phyloP scores from a whole-genome alignment of 2,888 invertebrate genomes.

The Flexamia atlantica region DNA sequence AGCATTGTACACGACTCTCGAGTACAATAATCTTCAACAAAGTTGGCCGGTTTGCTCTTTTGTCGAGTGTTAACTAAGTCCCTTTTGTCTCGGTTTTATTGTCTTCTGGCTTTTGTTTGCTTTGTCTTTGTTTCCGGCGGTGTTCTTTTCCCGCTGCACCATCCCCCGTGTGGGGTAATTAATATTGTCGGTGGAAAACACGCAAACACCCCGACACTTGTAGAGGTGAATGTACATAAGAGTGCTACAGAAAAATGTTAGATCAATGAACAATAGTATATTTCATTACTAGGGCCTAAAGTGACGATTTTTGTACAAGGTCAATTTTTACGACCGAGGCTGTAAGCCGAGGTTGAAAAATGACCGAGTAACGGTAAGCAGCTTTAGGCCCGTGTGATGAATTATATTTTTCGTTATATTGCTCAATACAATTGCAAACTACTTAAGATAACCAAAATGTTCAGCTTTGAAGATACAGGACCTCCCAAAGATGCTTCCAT shows the following conservation, averaged over 20 bases:
- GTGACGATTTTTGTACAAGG: too few relatives aligned
- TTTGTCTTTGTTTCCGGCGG: conserved; percentile 56
- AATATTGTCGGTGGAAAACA: conserved; percentile 22
- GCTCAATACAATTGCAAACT: too few relatives aligned
- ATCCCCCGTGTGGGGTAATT: conserved; percentile 31
- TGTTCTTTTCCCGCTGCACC: conserved; percentile 49
- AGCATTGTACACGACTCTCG: conserved; percentile 43
- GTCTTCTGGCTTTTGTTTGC: conserved; percentile 56
- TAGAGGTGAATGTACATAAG: not conserved
- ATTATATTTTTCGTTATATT: too few relatives aligned
- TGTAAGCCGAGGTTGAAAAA: too few relatives aligned
- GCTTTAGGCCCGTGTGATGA: too few relatives aligned
- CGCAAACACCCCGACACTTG: not conserved
- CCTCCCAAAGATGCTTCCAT: too few relatives aligned
- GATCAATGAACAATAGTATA: too few relatives aligned
- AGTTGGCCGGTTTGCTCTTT: conserved; percentile 63
- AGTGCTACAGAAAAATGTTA: not conserved
- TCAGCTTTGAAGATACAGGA: too few relatives aligned
- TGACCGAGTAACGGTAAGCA: too few relatives aligned
- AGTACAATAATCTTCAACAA: conserved; percentile 59
- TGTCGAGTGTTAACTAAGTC: conserved; percentile 62
- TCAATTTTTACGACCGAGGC: too few relatives aligned
- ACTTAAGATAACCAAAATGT: too few relatives aligned
- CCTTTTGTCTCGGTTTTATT: conserved; percentile 59
- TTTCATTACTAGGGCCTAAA: too few relatives aligned